Conservation (phyloP, 2,797 vertebrate species). For the Liparis tanakae region DNA sequence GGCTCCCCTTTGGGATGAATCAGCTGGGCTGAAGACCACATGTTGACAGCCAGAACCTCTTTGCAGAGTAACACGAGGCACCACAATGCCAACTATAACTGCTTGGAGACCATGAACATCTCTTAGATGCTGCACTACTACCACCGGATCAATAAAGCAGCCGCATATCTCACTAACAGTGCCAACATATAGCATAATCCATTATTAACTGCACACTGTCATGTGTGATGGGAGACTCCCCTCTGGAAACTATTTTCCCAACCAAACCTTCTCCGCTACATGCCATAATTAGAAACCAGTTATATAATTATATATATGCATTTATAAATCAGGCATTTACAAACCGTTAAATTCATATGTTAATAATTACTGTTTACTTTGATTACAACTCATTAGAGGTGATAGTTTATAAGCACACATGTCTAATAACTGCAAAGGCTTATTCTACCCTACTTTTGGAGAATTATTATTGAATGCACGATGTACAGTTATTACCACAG, state of each 20-base stretch:
- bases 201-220: conserved; percentile 34
- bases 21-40: conserved; percentile 69
- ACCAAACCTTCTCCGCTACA: background rate
- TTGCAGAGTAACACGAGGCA: conserved; percentile 59
- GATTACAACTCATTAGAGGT: background rate
- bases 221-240: conserved; percentile 18
- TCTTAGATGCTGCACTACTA: conserved; percentile 42
- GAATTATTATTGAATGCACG: background rate
- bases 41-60: conserved; percentile 70
- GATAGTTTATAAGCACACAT: background rate
- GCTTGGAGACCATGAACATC: conserved; percentile 42
- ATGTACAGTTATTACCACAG: background rate
- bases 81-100: conserved; percentile 54
- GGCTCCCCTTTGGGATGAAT: conserved; percentile 65
- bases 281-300: background rate
- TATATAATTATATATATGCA: background rate
- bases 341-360: background rate
- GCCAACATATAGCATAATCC: conserved; percentile 33
- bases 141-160: conserved; percentile 65
- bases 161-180: conserved; percentile 51
- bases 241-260: conserved; percentile 14
- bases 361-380: background rate
- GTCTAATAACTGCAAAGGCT: background rate
- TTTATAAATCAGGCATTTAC: background rate
- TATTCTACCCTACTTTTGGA: background rate